A percentile compares a stretch with the other conserved stretches of the same genome.
Evolutionary conservation across 30 jellyfish, hydroid and myxozoan species (phyloP).

Genomic region (Hydractinia echinata): DNA sequence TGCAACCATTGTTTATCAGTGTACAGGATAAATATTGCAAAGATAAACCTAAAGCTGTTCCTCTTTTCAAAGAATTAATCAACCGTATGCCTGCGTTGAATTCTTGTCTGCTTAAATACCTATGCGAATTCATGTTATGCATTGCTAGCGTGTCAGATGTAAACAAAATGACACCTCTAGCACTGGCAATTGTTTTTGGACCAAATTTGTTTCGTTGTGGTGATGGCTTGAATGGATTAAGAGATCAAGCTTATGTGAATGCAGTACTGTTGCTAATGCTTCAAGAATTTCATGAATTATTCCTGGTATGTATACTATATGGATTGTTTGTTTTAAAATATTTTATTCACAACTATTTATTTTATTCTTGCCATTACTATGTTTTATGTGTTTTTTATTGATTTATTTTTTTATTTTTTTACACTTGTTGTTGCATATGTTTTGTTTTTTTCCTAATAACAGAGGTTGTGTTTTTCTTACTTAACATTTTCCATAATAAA

Average conservation of each 20-base stretch:
- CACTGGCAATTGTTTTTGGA: slow-evolving; percentile 98
- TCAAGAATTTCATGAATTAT: slow-evolving; percentile 51
- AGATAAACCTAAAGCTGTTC: slow-evolving; percentile 33
- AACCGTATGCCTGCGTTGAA: slow-evolving; percentile 64
- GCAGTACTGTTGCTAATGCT: slow-evolving; percentile 65
- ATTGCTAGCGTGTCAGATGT: slow-evolving; percentile 61
- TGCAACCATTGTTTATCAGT: slow-evolving; percentile 71
- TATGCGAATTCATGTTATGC: slow-evolving; percentile 52
- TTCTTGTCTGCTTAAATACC: slow-evolving; percentile 53
- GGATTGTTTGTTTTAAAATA: not conserved
- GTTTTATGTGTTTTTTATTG: no score
- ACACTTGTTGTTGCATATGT: no score
- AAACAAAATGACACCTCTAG: slow-evolving; percentile 91
- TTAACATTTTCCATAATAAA: not conserved
- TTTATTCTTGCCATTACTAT: no score
- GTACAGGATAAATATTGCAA: slow-evolving; percentile 52
- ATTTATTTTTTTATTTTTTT: no score
- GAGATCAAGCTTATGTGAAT: slow-evolving; percentile 93
- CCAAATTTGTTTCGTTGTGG: slow-evolving; percentile 96
- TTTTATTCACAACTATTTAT: not conserved
- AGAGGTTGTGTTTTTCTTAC: not conserved
- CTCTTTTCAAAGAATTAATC: slow-evolving; percentile 35
- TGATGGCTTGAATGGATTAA: slow-evolving; percentile 86
- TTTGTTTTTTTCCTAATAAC: not conserved
- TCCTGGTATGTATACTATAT: slow-evolving; percentile 56